Conservation (phyloP, 1,140 invertebrate genomes). For the Hormaphis cornu region DNA sequence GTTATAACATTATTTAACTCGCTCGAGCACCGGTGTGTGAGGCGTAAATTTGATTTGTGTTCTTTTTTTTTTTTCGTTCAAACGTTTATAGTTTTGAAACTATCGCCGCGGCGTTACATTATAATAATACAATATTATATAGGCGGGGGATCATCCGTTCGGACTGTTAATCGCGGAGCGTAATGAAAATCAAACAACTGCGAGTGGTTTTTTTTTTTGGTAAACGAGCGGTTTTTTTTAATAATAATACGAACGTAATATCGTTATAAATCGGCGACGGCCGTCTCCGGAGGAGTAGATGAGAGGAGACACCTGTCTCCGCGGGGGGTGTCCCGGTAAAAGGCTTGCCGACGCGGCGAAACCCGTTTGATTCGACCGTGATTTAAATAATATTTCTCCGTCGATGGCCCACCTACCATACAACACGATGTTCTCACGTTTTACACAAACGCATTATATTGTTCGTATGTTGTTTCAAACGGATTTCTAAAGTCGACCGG, state of each 20-base stretch:
- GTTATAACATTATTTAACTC: no score
- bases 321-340: constrained; percentile 17
- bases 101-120: no score
- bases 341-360: constrained; percentile 28
- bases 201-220: constrained; percentile 1
- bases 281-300: constrained; percentile 14
- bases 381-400: constrained; percentile 26
- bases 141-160: no score
- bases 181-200: constrained; percentile 9
- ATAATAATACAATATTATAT: not conserved
- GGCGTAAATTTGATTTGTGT: no score
- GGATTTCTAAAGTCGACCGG: constrained; percentile 19
- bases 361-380: constrained; percentile 28
- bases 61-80: not conserved
- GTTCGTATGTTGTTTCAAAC: not conserved
- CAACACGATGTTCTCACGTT: no score
- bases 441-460: no score
- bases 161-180: no score
- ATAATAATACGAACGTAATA: not conserved
- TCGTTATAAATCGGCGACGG: not conserved
- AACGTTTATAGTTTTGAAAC: no score
- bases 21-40: no score
- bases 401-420: constrained; percentile 1
- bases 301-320: constrained; percentile 2
- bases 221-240: no score